Evolutionary conservation across 2,113 vertebrate species (phyloP), one percentile per base, ranked within the genome.

Genomic region (Channa maculata): DNA sequence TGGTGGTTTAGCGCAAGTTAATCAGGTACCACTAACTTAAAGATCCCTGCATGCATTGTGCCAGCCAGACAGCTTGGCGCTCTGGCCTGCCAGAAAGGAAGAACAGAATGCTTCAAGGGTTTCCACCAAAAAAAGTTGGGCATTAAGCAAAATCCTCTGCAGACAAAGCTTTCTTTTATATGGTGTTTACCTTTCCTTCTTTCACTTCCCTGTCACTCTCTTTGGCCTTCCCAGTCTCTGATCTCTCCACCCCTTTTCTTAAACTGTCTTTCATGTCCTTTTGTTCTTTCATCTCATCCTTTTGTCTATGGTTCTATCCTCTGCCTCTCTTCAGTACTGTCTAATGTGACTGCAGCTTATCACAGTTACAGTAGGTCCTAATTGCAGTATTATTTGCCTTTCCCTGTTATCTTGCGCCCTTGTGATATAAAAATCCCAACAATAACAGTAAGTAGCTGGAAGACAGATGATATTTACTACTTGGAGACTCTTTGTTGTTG

Each of bases 331-430:
- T 78, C 59, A 59, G 45, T 51, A 54, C 50, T 15, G 49, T 79
- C 36, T 44, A 54, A 67, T 63, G 60, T 68, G 64, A 53, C 71
- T 37, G 1, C 38, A 63, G 75, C 86, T 93, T 92, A 90, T 92
- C 90, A 84, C 70, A 38, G 63, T 70, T 81, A 84, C 85, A 61
- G 65, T 86, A 33, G 66, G 39, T 82, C 78, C 70, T 90, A 92
- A 93, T 91, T 90, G 81, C 67, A 43, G 78, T 85, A 83, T 90
- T 88, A 83, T 89, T 89, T 85, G 86, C 64, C 82, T 74, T 48
- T 38, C 37, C 50, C 43, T 75, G 53, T 89, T 92, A 91, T 92
- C 90, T 86, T 57, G 52, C 7, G 39, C 49, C 73, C 60, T 73
- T 70, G 70, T 85, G 77, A 85, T 88, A 90, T 80, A 1, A 24